Conservation (phyloP, 2,888 invertebrate species). For the Coenonympha glycerion region DNA sequence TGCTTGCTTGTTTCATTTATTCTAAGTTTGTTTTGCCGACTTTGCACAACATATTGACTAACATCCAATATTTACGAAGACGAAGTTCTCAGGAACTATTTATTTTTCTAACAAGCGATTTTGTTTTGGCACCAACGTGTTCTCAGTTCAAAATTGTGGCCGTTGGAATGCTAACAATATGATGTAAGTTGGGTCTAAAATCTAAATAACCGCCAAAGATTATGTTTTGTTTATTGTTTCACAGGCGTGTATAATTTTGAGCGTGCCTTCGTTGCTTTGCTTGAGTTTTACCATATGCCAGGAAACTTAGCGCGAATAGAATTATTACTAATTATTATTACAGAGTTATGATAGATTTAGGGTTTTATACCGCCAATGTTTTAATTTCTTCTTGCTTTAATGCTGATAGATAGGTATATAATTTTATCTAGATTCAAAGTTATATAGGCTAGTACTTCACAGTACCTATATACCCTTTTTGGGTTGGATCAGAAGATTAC, state of each 20-base stretch:
- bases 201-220: constrained; percentile 31
- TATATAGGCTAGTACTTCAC: not conserved
- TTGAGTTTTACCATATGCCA: constrained; percentile 41
- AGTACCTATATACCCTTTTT: not conserved
- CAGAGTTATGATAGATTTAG: constrained; percentile 13
- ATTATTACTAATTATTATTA: too few species aligned
- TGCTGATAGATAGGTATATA: not conserved
- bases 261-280: constrained; percentile 30
- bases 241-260: constrained; percentile 36
- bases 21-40: not conserved
- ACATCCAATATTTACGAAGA: constrained; percentile 9
- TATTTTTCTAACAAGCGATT: constrained; percentile 19
- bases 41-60: not conserved
- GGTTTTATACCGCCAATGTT: not conserved
- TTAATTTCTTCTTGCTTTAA: not conserved
- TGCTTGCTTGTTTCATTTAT: not conserved
- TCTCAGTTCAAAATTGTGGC: constrained; percentile 24
- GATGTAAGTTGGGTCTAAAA: constrained; percentile 24
- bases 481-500: too few species aligned
- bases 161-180: constrained; percentile 35
- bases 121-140: constrained; percentile 25
- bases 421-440: not conserved
- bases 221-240: constrained; percentile 51
- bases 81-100: constrained; percentile 9
- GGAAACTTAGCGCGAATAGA: constrained; percentile 20